Evolutionary conservation across 2,797 vertebrate genomes (phyloP), one percentile per base, ranked within the genome.

Genomic region (Kryptolebias ocellatus): DNA sequence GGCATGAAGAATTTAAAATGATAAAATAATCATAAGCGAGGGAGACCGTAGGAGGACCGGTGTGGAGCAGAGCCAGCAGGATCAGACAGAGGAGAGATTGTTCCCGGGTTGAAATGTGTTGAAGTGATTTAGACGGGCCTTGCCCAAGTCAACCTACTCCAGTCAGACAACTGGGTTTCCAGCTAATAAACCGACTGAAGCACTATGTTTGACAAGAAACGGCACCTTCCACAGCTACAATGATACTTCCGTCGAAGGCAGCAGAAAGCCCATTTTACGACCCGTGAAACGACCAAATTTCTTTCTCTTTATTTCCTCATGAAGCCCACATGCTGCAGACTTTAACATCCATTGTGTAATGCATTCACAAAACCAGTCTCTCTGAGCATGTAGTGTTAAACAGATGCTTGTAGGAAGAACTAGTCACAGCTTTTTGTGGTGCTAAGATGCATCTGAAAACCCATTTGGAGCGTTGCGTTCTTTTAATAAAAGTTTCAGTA

Each of bases 1-100:
- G 65, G 86, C 89, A 88, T 92, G 74, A 91, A 92, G 87, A 90
- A 91, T 93, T 92, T 79, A 91, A 91, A 91, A 88, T 65, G 70
- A 90, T 91, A 81, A 87, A 92, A 90, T 90, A 89, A 92, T 93
- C 89, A 92, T 87, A 87, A 80, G 87, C 61, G 59, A 74, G 67
- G 64, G 73, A 74, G 81, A 72, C 70, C n/a, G 83, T 84, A 86
- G 84, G 81, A 81, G 85, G 83, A 86, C 20, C 55, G 47, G 49
- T 69, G 68, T 90, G 87, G 89, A 90, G 65, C 8, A 14, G 18
- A n/a, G 89, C 89, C 88, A 89, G 60, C 7, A 61, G 70, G 87
- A 91, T 89, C 87, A 87, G 79, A 90, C 85, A 87, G 84, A 81
- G 73, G 72, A 81, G 72, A 83, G 74, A 85, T 83, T 81, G 86